A percentile compares a stretch with the other conserved stretches of the same genome.
Evolutionary conservation across 2,888 invertebrate genomes (phyloP).

Genomic region (Conus canariensis): DNA sequence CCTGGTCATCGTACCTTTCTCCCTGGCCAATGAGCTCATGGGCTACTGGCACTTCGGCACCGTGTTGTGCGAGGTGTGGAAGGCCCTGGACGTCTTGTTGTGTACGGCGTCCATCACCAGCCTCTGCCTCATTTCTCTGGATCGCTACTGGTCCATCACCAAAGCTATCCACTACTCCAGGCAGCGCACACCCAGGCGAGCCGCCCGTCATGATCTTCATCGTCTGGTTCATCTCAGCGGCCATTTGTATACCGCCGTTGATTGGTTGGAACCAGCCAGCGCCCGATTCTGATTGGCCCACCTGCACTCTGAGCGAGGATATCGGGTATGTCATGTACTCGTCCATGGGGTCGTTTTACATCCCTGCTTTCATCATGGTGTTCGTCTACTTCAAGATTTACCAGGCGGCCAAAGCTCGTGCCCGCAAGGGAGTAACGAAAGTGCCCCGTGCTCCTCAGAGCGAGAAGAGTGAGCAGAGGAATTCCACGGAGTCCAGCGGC

Average conservation of each 20-base stretch:
- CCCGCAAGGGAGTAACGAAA: constrained; percentile 82
- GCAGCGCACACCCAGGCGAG: constrained; percentile 93
- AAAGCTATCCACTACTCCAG: constrained; percentile 95
- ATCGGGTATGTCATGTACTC: constrained; percentile 99
- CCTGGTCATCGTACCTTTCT: constrained; percentile 97
- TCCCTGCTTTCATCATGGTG: constrained; percentile 99
- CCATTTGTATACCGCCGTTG: constrained; percentile 97
- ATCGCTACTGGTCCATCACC: constrained; percentile 98
- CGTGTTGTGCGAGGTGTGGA: constrained; percentile 92
- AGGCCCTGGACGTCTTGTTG: constrained; percentile 95
- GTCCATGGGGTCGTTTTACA: constrained; percentile 98
- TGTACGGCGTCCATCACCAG: constrained; percentile 98
- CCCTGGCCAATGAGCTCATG: constrained; percentile 97
- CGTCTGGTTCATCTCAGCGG: constrained; percentile 96
- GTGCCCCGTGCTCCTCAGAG: constrained; percentile 39
- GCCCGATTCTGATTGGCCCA: constrained; percentile 65
- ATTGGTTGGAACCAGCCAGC: constrained; percentile 91
- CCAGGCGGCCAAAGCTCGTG: constrained; percentile 95
- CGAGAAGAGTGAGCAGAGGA: constrained; percentile 50
- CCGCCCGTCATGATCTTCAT: constrained; percentile 96
- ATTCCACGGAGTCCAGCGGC: constrained; percentile 60
- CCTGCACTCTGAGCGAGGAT: constrained; percentile 86
- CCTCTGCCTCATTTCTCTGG: constrained; percentile 95
- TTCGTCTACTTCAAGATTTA: constrained; percentile 99
- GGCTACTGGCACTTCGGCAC: constrained; percentile 98